Base-by-base conservation (phyloP, 1,140 invertebrate species). In the Drosophila lacertosa region DNA sequence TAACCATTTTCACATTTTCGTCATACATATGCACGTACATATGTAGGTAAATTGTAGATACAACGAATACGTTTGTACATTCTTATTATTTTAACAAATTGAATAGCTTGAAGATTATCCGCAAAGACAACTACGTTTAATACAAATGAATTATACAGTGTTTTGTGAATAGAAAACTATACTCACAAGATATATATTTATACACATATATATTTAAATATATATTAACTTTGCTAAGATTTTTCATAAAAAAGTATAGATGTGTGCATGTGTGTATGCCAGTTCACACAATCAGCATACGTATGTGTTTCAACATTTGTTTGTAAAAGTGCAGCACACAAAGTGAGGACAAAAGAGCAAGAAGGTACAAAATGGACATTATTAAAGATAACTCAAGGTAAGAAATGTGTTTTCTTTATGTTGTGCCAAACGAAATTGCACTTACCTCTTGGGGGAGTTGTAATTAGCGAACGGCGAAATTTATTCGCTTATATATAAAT, bases 301-400 rank as follows among this genome's bases (percentile, higher is more conserved):
- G 15, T 45, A 24, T 2, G 3, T 35, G 15, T 18, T 9, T 22
- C 3, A 9, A 37, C 0, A 33, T 42, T 15, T 53, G 16, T 53
- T 32, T 62, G 15, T 35, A 26, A 42, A 9, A 42, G 53, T 40
- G 20, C 13, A 55, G 53, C 18, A 50, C 16, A 37, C 3, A 59
- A 24, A n/a, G 24, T 13, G 24, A 32, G n/a, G 18, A 13, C 24
- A 20, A 18, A 22, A 39, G 4, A 13, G 16, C 11, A 54, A 29
- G 16, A 39, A 44, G 10, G 1, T 16, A 20, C 18, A 68, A 68
- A 24, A 68, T 68, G 65, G 65, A 68, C 6, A 45, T 22, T 37
- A 18, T n/a, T 39, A 45, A 22, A 10, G 48, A 47, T 32, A 62
- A 54, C 44, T 29, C 59, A 5, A 68, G 65, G 65, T 68, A 63